Percentiles rank a stretch among this genome's conserved stretches.
Evolutionary conservation across 2,113 vertebrate species (phyloP).

Genomic region (Peromyscus californicus): DNA sequence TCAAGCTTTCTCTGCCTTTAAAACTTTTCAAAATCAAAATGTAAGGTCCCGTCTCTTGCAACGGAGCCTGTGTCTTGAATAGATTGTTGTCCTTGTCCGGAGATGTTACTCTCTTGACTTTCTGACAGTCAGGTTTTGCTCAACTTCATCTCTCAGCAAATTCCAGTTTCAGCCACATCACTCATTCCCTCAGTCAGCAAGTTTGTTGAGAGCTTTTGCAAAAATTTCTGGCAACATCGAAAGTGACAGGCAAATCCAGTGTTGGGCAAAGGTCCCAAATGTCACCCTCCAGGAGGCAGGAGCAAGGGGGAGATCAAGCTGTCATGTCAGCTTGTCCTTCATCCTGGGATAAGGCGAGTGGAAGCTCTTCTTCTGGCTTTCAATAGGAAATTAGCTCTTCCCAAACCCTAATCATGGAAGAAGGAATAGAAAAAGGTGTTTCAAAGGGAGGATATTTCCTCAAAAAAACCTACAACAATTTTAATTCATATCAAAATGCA

Average conservation of each 20-base stretch:
- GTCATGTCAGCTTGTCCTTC: conserved; percentile 68
- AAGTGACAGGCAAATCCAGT: conserved; percentile 49
- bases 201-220: conserved; percentile 26
- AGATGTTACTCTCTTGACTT: conserved; percentile 41
- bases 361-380: conserved; percentile 2
- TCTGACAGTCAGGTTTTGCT: conserved; percentile 38
- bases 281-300: conserved; percentile 30
- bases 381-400: conserved; percentile 63
- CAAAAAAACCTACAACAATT: not conserved
- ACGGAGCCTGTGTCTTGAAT: not conserved
- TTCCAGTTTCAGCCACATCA: not conserved
- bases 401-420: not conserved
- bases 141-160: conserved; percentile 42
- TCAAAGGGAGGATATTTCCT: not conserved
- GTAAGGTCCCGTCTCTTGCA: not conserved
- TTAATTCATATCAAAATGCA: conserved; percentile 17
- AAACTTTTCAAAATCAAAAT: conserved; percentile 42
- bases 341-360: not conserved
- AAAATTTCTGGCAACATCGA: conserved; percentile 46
- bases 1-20: not conserved
- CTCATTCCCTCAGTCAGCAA: not conserved
- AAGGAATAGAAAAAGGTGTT: not conserved
- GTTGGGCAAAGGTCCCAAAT: conserved; percentile 63
- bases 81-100: not conserved
- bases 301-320: conserved; percentile 51